Percentiles rank a stretch among this genome's conserved stretches.
phyloP scores from a whole-genome alignment of 92 coral and sea anemone genomes.

The Umimayanthus chanpuru region DNA sequence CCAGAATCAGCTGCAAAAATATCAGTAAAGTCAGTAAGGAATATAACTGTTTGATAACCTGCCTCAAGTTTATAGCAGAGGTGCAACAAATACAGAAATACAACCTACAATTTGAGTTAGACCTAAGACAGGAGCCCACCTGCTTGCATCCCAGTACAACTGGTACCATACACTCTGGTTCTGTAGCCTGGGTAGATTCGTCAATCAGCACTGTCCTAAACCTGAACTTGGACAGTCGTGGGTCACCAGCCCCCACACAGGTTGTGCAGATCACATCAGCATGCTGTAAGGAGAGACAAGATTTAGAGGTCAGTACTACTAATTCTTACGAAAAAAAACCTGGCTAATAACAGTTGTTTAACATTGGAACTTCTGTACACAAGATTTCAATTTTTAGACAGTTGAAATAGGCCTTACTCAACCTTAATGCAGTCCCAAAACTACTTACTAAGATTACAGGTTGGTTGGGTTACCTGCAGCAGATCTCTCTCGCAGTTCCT shows the following conservation, averaged over 20 bases:
- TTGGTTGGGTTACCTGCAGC: slow-evolving; percentile 71
- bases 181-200: slow-evolving; percentile 98
- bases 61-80: not conserved
- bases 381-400: too few relatives aligned
- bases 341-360: too few relatives aligned
- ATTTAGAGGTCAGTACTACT: not conserved
- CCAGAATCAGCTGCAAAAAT: slow-evolving; percentile 81
- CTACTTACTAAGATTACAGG: not conserved
- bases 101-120: too few relatives aligned
- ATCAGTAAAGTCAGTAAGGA: not conserved
- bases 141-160: slow-evolving; percentile 97
- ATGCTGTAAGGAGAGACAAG: slow-evolving; percentile 61
- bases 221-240: slow-evolving; percentile 97
- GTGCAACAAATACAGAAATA: too few relatives aligned
- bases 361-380: too few relatives aligned
- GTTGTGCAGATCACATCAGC: slow-evolving; percentile 99
- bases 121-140: slow-evolving; percentile 42
- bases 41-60: too few relatives aligned
- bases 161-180: slow-evolving; percentile 99
- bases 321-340: too few relatives aligned
- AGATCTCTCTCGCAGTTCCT: slow-evolving; percentile 97
- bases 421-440: too few relatives aligned
- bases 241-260: slow-evolving; percentile 99
- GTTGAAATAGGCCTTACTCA: too few relatives aligned
- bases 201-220: slow-evolving; percentile 97